Evolutionary conservation across 2,888 invertebrate species (phyloP), one percentile per base, ranked within the genome.

Genomic region (Nesidiocoris tenuis): DNA sequence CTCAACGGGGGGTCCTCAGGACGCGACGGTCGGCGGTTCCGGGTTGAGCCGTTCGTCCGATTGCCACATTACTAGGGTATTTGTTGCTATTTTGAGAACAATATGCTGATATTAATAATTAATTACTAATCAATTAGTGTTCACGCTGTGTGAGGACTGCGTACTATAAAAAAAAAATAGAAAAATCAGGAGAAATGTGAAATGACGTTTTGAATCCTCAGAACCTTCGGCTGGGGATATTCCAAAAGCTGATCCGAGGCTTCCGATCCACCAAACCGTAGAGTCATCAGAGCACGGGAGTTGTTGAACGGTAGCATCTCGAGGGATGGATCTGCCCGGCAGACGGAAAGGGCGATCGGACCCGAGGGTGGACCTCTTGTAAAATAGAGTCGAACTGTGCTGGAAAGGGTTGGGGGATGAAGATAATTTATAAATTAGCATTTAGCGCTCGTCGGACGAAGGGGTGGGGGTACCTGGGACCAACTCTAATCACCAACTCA

Each of bases 381-480:
- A 39, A 39, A 39, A 39, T 39, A 39, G 39, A 39, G 39, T 39
- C 5, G 39, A 39, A 39, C 12, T 39, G 39, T 39, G 39, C 57
- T 18, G 55, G 55, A 57, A 68, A 66, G 25, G 70, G 72, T 25
- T 25, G 16, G 63, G 21, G 59, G 59, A 55, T 39, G 19, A 22
- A 72, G 72, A 72, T 72, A 72, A 72, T 72, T 72, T 72, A 72
- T 72, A 72, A 72, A 72, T 72, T 72, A 72, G 72, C 72, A 72
- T 72, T 72, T 72, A 72, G 63, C 61, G 72, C 61, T 72, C 61
- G 72, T 72, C 61, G 72, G 39, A 39, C 39, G 39, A 39, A 39
- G 12, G 12, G 39, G n/a, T 70, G 70, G 67, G 39, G 16, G 9
- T 16, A 16, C 65, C 65, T 57, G 63, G 63, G 5, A 54, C 70